These are phyloP conservation scores for Metopolophium dirhodum DNA, from an alignment of 1,140 invertebrate species.

Conservation along the genomic window DNA sequence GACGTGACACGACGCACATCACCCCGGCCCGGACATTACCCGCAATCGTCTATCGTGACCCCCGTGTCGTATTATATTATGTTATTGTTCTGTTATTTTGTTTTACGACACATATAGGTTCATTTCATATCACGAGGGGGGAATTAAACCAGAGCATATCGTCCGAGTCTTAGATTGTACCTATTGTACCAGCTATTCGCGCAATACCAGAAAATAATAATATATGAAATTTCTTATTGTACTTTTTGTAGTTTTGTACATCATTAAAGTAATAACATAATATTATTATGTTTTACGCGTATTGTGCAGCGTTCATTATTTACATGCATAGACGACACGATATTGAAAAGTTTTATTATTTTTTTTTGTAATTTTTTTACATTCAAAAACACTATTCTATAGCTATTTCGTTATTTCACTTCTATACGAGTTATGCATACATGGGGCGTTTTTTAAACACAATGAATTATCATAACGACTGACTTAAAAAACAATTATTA, in stretches of 20 bases:
- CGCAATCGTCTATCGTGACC: not conserved
- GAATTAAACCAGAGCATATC: slow-evolving; percentile 27
- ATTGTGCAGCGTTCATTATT: not conserved
- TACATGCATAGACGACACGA: not conserved
- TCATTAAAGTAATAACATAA: slow-evolving; percentile 9
- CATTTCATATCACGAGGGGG: slow-evolving; percentile 4
- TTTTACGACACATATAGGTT: not conserved
- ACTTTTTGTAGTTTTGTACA: not conserved
- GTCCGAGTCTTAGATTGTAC: not conserved
- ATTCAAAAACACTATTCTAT: not conserved
- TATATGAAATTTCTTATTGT: not conserved
- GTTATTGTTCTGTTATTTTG: slow-evolving; percentile 24
- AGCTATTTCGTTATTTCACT: not conserved
- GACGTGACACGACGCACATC: slow-evolving; percentile 21
- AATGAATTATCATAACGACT: not conserved
- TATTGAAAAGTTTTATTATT: not conserved
- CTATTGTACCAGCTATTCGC: not conserved
- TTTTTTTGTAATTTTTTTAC: not conserved
- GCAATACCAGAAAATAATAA: slow-evolving; percentile 2
- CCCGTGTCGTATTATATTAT: not conserved
- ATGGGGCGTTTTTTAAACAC: not conserved
- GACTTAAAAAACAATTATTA: not conserved
- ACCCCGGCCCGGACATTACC: not conserved
- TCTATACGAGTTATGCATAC: not conserved
- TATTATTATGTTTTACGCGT: not conserved